Evolutionary conservation across 2,888 invertebrate genomes (phyloP).

Genomic region (Carabus problematicus): DNA sequence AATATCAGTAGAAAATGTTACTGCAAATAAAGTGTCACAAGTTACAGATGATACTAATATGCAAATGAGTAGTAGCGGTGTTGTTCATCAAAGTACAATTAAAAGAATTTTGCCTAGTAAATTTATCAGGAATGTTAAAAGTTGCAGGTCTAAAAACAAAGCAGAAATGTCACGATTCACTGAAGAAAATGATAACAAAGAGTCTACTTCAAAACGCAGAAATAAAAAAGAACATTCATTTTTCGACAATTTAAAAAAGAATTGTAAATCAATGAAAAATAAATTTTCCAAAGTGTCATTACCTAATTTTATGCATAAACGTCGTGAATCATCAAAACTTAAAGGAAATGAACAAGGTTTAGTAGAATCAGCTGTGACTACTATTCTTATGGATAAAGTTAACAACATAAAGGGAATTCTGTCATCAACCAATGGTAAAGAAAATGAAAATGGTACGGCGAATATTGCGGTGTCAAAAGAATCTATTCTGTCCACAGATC

Average conservation of each 20-base stretch:
- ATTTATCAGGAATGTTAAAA: too few species aligned
- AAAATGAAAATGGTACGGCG: slow-evolving; percentile 45
- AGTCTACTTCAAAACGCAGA: slow-evolving; percentile 1
- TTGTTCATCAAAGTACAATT: too few species aligned
- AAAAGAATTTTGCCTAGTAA: too few species aligned
- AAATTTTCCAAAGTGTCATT: slow-evolving; percentile 8
- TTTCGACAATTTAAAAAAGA: slow-evolving; percentile 25
- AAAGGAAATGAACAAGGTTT: slow-evolving; percentile 53
- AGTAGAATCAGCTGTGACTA: slow-evolving; percentile 65
- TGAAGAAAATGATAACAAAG: slow-evolving; percentile 6
- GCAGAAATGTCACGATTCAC: too few species aligned
- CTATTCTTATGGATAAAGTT: slow-evolving; percentile 65
- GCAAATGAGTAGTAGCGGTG: too few species aligned
- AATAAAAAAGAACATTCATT: slow-evolving; percentile 25
- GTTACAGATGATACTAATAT: too few species aligned
- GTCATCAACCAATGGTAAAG: slow-evolving; percentile 46
- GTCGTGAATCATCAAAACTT: slow-evolving; percentile 58
- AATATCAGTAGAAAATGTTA: too few species aligned
- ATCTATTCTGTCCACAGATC: not conserved
- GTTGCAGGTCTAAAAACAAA: too few species aligned
- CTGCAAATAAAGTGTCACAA: too few species aligned
- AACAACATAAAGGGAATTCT: slow-evolving; percentile 56
- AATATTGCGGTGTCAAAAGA: slow-evolving; percentile 40
- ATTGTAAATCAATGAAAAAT: slow-evolving; percentile 30
- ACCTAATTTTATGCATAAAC: slow-evolving; percentile 54